Base-by-base conservation (phyloP, 1,140 invertebrate genomes). In the Magallana angulata region DNA sequence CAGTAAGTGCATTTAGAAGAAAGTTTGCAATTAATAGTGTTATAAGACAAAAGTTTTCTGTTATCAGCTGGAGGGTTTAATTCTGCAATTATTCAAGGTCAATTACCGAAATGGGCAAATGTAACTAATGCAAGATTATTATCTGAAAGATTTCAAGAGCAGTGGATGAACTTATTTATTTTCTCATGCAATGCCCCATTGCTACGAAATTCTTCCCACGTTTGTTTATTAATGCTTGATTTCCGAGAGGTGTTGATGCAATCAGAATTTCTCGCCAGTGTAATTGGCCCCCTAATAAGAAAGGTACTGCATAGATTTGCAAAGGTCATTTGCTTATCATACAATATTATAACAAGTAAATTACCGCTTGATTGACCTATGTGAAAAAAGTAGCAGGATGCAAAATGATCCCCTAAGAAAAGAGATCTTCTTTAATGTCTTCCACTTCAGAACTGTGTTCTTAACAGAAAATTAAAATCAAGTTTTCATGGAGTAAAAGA, bases 151-250 rank as follows among this genome's bases (percentile, higher is more conserved):
- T 30, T 12, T 30, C 18, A 76, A 30, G 24, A 30, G 24, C 68
- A 76, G 68, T 76, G 68, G 24, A 3, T 76, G 68, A 76, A 30
- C 68, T 76, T 76, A 18, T 76, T 76, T 76, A 76, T 76, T 76
- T 76, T 76, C 68, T 76, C 68, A 76, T 76, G 68, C 68, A 76
- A 76, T 76, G 68, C 68, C 68, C 68, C 18, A 76, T 76, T 30
- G 24, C 68, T 12, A 36, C 30, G 30, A 76, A 76, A 76, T 12
- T 11, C 68, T 76, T 76, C 68, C 68, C 68, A 76, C 68, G 24
- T 76, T 76, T 76, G 24, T 76, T 76, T 76, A 76, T 76, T 14
- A 76, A 76, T 76, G 68, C 68, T 36, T 30, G 68, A 76, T 76
- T 76, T 76, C 68, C 68, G 36, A 76, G 68, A 76, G 24, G 68